Base-by-base conservation (phyloP, 1,140 invertebrate genomes). In the Triops cancriformis region DNA sequence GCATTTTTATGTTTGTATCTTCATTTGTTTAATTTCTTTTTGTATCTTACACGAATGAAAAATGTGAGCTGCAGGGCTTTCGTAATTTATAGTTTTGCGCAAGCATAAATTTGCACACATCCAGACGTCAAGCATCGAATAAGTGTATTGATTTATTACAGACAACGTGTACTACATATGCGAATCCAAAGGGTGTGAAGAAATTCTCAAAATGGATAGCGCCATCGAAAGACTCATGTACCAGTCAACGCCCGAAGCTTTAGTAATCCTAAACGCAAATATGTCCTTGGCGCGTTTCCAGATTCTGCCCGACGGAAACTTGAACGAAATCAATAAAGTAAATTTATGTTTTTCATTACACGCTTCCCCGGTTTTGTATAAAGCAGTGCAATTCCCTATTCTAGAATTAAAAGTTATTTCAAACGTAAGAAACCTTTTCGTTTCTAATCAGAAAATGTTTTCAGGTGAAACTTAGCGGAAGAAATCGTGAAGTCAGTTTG, bases 381-480 rank as follows among this genome's bases (percentile, higher is more conserved):
- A 7, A 37, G 2, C 31, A 37, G 7, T 7, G 31, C 31, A 37
- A 2, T 37, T 37, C 31, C 2, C 7, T 37, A 4, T 7, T 37
- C 7, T 37, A 37, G 31, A 2, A 37, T 37, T 37, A 37, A 37
- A 37, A n/a, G n/a, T n/a, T n/a, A n/a, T n/a, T n/a, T n/a, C n/a
- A n/a, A n/a, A n/a, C n/a, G n/a, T n/a, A n/a, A n/a, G n/a, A n/a
- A n/a, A n/a, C n/a, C n/a, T n/a, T n/a, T n/a, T n/a, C n/a, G n/a
- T n/a, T n/a, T n/a, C n/a, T n/a, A n/a, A n/a, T n/a, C n/a, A n/a
- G n/a, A n/a, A n/a, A n/a, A n/a, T n/a, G n/a, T n/a, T n/a, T 81
- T 26, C 77, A 91, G 90, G 90, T 91, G 11, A 96, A 95, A 86
- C 83, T 96, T 75, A 94, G 90, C 85, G 90, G 91, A 10, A 87